Evolutionary conservation across 2,888 invertebrate genomes (phyloP), one percentile per base, ranked within the genome.

Genomic region (Latrodectus hesperus): DNA sequence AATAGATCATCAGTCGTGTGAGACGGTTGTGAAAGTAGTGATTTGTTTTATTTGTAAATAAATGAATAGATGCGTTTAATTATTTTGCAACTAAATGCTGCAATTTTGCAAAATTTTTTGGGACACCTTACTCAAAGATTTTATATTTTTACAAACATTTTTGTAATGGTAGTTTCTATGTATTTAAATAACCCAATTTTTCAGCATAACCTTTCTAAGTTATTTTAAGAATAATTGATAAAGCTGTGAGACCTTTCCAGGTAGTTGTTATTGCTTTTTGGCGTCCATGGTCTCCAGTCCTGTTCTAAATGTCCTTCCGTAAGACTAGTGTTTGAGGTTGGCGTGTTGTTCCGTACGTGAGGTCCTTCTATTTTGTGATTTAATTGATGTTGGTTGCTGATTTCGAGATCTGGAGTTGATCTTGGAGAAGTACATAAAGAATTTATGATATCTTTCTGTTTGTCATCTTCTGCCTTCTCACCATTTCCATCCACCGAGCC

Each of bases 211-310:
- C 2, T 1, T 38, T 38, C 38, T 38, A 38, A 4, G 6, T 38
- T 38, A 49, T 71, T 49, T 16, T 11, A 26, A 70, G 9, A 38
- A 16, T 70, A 4, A 22, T 26, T 5, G 6, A 5, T 14, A 51
- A 0, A 22, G 1, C 51, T 17, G 51, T n/a, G 52, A 9, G 60
- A 84, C 88, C 88, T 83, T 51, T 83, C 83, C 53, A 83, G 65
- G 64, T 88, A 88, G n/a, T 79, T 84, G 49, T 84, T 84, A n/a
- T 88, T 84, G 49, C 79, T 79, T 55, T 83, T 88, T 9, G 88
- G 85, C 1, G 88, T 84, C 88, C 88, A 88, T 9, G 84, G 88
- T 60, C 77, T 76, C 88, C 88, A 88, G 11, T 88, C 84, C 55
- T 84, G 84, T 9, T 85, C 84, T 5, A 88, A 53, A 17, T 84